These are phyloP conservation scores for Cheirogaleus medius DNA, from an alignment of 2,113 vertebrate genomes.

Conservation along the genomic window DNA sequence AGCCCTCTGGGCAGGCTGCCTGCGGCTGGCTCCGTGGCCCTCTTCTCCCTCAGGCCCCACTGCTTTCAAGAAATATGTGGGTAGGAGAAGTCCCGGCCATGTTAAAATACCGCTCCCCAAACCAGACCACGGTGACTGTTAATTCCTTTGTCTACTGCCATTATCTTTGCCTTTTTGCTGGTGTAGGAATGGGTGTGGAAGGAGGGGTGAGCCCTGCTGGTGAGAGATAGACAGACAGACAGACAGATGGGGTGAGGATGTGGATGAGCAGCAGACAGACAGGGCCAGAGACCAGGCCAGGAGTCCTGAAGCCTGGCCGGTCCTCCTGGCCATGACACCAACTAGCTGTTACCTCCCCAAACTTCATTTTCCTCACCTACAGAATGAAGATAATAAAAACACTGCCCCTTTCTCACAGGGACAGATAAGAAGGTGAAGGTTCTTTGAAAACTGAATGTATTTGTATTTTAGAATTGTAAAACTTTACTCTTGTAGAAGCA, in stretches of 20 bases:
- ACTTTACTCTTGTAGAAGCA: background rate
- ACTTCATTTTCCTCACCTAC: background rate
- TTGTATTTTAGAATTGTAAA: slow-evolving; percentile 1
- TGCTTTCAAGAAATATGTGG: background rate
- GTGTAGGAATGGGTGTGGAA: slow-evolving; percentile 43
- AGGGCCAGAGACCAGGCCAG: background rate
- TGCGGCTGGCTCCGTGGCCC: background rate
- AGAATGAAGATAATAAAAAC: background rate
- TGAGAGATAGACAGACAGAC: slow-evolving; percentile 33
- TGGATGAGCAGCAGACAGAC: background rate
- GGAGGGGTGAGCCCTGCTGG: background rate
- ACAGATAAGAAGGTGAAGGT: background rate
- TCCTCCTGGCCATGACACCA: background rate
- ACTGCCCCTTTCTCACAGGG: background rate
- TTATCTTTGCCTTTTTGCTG: slow-evolving; percentile 54
- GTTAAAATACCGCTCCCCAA: slow-evolving; percentile 26
- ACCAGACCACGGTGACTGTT: background rate
- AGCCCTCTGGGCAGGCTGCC: background rate
- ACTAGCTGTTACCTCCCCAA: background rate
- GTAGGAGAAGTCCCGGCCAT: background rate
- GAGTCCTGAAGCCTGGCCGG: background rate
- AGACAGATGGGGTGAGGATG: background rate
- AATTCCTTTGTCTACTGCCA: background rate
- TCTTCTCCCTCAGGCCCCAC: background rate
- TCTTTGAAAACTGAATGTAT: background rate